These are phyloP conservation scores for Aix galericulata DNA, from an alignment of 2,113 vertebrate genomes.

Conservation along the genomic window DNA sequence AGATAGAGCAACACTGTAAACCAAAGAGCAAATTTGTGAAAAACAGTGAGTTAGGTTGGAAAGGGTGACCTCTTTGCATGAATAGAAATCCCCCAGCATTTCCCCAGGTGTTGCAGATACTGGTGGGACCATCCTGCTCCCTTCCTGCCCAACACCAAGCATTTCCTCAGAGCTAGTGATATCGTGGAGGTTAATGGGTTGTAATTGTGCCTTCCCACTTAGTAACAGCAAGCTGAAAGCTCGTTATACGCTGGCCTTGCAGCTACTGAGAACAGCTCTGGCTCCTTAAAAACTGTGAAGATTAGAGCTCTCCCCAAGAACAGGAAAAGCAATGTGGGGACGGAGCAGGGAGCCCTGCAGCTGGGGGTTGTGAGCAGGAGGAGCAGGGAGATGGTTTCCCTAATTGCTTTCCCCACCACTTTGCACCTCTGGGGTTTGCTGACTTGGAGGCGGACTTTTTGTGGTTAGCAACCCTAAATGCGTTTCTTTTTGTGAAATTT, in stretches of 20 bases:
- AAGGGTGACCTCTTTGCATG: neutral
- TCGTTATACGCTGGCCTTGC: neutral
- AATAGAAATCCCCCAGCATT: neutral
- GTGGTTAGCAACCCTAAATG: neutral
- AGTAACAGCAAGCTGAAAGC: constrained; percentile 10
- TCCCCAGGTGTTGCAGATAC: neutral
- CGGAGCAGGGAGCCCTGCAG: neutral
- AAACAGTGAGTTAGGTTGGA: neutral
- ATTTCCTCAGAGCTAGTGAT: constrained; percentile 15
- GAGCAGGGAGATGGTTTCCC: neutral
- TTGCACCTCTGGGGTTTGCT: neutral
- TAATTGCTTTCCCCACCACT: neutral
- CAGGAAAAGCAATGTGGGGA: neutral
- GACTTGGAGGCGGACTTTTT: neutral
- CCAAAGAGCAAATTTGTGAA: neutral
- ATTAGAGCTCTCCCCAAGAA: neutral
- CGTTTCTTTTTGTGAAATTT: neutral
- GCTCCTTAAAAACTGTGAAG: neutral
- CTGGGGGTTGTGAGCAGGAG: neutral
- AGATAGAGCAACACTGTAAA: fast-evolving
- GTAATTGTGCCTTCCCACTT: constrained; percentile 43
- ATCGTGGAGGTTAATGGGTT: constrained; percentile 52
- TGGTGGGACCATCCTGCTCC: neutral
- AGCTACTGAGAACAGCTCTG: neutral
- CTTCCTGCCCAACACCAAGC: neutral